A percentile compares a stretch with the other conserved stretches of the same genome.
These are phyloP conservation scores for Mythimna vitellina DNA, from an alignment of 2,888 invertebrate species.

Conservation along the genomic window DNA sequence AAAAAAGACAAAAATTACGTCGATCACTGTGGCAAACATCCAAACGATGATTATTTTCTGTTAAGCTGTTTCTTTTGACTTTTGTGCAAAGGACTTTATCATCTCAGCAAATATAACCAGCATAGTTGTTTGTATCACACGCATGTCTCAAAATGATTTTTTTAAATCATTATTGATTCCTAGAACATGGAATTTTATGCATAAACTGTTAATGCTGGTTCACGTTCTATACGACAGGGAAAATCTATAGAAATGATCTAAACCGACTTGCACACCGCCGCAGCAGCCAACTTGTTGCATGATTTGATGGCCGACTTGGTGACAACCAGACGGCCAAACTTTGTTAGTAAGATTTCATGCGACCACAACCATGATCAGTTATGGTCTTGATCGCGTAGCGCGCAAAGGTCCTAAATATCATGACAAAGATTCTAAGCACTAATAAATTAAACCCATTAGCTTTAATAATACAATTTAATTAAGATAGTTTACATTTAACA, in stretches of 20 bases:
- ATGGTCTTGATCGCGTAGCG: neutral
- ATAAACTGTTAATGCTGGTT: too few relatives aligned
- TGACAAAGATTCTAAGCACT: neutral
- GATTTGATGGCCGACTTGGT: neutral
- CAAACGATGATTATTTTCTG: too few relatives aligned
- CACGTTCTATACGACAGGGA: neutral
- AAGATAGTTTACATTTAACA: constrained; percentile 2
- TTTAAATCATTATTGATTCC: neutral
- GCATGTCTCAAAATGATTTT: neutral
- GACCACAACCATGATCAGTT: neutral
- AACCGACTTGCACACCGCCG: neutral
- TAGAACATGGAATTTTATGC: neutral
- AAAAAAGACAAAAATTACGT: too few relatives aligned
- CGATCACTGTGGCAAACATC: too few relatives aligned
- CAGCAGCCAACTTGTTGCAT: neutral
- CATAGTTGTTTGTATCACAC: neutral
- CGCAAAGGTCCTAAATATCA: neutral
- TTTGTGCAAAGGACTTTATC: neutral
- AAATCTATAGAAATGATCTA: neutral
- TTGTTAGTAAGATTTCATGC: neutral
- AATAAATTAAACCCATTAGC: neutral
- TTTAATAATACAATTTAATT: constrained; percentile 2
- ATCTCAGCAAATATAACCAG: neutral
- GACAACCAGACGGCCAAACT: neutral
- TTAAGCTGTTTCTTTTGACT: neutral